These are phyloP conservation scores for Rhinopomastus cyanomelas DNA, from an alignment of 2,113 vertebrate species.

Conservation along the genomic window DNA sequence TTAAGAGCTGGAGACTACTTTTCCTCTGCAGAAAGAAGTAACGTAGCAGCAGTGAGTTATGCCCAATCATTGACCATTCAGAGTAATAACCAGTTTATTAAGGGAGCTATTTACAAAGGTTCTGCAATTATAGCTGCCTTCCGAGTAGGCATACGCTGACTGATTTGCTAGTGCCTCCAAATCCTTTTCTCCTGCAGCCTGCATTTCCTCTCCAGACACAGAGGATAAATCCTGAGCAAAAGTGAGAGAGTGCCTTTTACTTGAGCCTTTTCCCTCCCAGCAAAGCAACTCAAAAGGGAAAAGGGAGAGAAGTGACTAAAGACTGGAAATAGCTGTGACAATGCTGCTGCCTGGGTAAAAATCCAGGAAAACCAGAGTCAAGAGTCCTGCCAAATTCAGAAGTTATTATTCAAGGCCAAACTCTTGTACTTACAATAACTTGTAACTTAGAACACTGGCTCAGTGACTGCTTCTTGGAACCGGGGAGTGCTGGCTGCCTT, in stretches of 20 bases:
- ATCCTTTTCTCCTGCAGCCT: neutral
- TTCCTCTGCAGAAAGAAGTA: neutral
- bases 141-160: neutral
- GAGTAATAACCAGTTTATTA: conserved; percentile 39
- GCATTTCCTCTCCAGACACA: neutral
- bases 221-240: neutral
- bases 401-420: neutral
- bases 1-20: neutral
- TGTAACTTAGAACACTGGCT: neutral
- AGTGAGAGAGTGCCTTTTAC: neutral
- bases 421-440: neutral
- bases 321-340: neutral
- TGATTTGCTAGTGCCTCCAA: neutral
- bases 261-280: neutral
- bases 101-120: conserved; percentile 1
- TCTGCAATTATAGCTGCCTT: neutral
- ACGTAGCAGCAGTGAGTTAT: neutral
- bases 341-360: neutral
- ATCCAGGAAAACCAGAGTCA: neutral
- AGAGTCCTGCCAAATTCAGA: neutral
- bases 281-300: neutral
- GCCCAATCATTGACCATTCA: conserved; percentile 6
- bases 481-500: accelerated
- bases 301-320: neutral
- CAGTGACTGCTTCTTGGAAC: neutral